Evolutionary conservation across 2,113 vertebrate species (phyloP).

Genomic region (Sylvia atricapilla): DNA sequence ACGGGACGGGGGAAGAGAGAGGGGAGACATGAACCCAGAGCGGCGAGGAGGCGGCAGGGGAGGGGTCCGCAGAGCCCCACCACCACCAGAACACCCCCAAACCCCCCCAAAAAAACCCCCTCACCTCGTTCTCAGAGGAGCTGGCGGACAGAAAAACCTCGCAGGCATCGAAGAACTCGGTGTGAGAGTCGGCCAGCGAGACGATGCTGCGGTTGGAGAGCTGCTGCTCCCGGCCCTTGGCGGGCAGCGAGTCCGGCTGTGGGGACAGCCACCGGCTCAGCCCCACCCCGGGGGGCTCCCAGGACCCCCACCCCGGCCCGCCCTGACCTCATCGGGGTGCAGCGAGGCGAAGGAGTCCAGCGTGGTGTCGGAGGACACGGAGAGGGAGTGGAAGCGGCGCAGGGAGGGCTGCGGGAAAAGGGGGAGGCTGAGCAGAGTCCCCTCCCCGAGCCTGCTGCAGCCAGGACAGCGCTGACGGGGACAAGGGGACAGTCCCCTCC

Average conservation of each 20-base stretch:
- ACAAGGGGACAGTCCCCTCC: too few species aligned
- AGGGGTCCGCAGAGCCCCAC: not conserved
- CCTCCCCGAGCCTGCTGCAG: not conserved
- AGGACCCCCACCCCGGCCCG: not conserved
- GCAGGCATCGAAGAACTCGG: slow-evolving; percentile 89
- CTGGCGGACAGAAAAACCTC: slow-evolving; percentile 85
- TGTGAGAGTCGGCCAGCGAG: slow-evolving; percentile 85
- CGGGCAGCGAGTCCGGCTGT: slow-evolving; percentile 58
- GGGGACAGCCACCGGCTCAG: not conserved
- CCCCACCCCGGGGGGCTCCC: accelerated
- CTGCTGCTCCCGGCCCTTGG: slow-evolving; percentile 74
- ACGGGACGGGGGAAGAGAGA: not conserved
- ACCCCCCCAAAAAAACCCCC: not conserved
- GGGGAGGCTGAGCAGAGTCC: not conserved
- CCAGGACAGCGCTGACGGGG: not conserved
- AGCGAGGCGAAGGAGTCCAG: slow-evolving; percentile 87
- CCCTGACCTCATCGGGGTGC: slow-evolving; percentile 79
- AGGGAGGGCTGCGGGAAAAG: not conserved
- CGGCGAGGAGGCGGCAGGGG: not conserved
- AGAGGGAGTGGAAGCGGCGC: slow-evolving; percentile 87
- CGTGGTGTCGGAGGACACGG: slow-evolving; percentile 85
- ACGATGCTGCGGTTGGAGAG: slow-evolving; percentile 72
- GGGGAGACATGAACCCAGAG: not conserved
- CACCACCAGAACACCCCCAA: not conserved
- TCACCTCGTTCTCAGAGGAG: slow-evolving; percentile 86